A percentile compares a stretch with the other conserved stretches of the same genome.
Conservation (phyloP, 2,113 vertebrate species). For the human region DNA sequence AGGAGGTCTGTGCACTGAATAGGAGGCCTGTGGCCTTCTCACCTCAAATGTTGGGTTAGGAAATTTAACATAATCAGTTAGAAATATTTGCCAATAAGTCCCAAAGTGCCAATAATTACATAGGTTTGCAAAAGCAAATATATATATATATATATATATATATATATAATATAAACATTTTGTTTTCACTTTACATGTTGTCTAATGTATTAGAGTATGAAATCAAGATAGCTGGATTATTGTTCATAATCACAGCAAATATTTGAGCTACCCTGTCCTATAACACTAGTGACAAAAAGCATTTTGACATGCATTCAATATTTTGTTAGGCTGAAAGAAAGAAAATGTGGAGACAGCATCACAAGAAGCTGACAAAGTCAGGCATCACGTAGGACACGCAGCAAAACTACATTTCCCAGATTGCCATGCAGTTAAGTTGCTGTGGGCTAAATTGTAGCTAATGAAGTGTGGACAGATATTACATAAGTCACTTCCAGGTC, state of each 20-base stretch:
- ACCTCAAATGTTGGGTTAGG: not conserved
- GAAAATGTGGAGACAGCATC: not conserved
- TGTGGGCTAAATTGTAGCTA: not conserved
- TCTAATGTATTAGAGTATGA: not conserved
- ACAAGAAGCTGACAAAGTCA: not conserved
- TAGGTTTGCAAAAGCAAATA: not conserved
- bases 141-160: too few relatives aligned
- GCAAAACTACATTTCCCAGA: not conserved
- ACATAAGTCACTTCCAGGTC: not conserved
- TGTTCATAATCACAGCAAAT: not conserved
- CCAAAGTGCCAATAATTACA: not conserved
- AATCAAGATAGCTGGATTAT: not conserved
- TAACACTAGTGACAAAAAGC: not conserved
- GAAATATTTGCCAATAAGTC: not conserved
- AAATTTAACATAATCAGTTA: not conserved
- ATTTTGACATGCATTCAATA: not conserved
- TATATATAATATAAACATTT: not conserved
- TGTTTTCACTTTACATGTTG: not conserved
- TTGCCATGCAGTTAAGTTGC: not conserved
- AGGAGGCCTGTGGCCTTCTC: not conserved
- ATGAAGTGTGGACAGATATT: not conserved
- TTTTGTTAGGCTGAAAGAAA: not conserved
- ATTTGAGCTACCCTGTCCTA: not conserved
- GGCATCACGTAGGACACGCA: not conserved
- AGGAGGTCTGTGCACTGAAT: not conserved